Base-by-base conservation (phyloP, 2,888 invertebrate species). In the Theretra japonica region DNA sequence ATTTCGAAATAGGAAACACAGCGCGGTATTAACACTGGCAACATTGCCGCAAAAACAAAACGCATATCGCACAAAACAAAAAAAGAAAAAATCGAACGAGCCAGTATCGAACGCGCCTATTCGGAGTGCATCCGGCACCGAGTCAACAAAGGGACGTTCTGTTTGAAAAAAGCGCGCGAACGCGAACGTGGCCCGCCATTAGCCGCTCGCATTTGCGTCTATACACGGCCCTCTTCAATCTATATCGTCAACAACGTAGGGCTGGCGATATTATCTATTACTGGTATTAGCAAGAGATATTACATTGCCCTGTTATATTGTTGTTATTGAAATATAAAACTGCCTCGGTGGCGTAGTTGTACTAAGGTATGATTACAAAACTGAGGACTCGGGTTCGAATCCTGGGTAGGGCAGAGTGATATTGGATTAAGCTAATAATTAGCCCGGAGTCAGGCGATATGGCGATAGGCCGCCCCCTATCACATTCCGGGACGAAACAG, bases 141-240 rank as follows among this genome's bases (percentile, higher is more conserved):
- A 90, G 89, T 90, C 90, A 92, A 94, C 93, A 93, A 94, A 94
- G 93, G 91, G 92, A 92, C 87, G 91, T 88, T 89, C 89, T 91
- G 88, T 88, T 83, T 89, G 89, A 91, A 90, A 91, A 92, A 93
- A 90, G 88, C 89, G 87, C 90, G 92, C 92, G 91, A 92, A 93
- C 88, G 86, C 89, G 87, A 89, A 89, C 88, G 88, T 86, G 85
- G 88, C 82, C 90, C 83, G 88, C 94, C 92, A 94, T 94, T 94
- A 94, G 91, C 92, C 86, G 90, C 82, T 89, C 89, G 92, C 89
- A 91, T 93, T 92, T 91, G 91, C 86, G 85, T 89, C 88, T 91
- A 91, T 91, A 89, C 90, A 84, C 79, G 81, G 80, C 85, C 87
- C 92, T 93, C 93, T 94, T 93, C 93, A 92, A 92, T 93, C 90